Conservation (phyloP, 1,140 invertebrate genomes). For the Ooceraea biroi region DNA sequence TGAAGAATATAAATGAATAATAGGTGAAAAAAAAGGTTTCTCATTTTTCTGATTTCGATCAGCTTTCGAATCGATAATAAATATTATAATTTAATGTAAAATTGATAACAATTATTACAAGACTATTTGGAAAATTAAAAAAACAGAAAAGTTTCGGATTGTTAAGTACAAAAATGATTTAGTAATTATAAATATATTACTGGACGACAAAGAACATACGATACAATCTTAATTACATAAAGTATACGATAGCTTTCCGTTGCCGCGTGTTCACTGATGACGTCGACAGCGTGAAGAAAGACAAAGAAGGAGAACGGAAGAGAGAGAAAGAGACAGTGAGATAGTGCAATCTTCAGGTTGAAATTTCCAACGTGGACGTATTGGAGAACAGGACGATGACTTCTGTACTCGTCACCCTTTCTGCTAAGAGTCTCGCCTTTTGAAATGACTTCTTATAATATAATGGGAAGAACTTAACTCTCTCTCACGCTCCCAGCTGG, state of each 20-base stretch:
- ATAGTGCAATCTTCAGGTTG: neutral
- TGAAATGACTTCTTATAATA: constrained; percentile 47
- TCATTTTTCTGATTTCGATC: no score
- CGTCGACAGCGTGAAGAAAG: neutral
- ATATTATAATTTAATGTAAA: no score
- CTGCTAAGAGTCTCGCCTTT: constrained; percentile 35
- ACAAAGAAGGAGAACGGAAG: constrained; percentile 9
- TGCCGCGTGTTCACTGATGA: constrained; percentile 16
- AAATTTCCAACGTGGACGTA: constrained; percentile 50
- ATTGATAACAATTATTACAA: no score
- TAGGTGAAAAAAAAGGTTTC: no score
- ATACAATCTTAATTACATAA: neutral
- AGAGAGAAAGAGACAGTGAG: constrained; percentile 11
- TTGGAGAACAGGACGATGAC: constrained; percentile 46
- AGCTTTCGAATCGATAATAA: no score
- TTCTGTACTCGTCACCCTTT: constrained; percentile 15
- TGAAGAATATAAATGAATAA: no score
- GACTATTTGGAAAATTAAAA: no score
- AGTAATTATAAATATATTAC: no score
- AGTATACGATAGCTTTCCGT: neutral
- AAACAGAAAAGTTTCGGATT: no score
- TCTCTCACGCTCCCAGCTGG: neutral
- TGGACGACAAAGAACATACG: neutral
- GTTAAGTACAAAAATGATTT: no score
- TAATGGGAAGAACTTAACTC: constrained; percentile 37